Evolutionary conservation across 1,140 invertebrate species (phyloP), one percentile per base, ranked within the genome.

Genomic region (Neodiprion lecontei): DNA sequence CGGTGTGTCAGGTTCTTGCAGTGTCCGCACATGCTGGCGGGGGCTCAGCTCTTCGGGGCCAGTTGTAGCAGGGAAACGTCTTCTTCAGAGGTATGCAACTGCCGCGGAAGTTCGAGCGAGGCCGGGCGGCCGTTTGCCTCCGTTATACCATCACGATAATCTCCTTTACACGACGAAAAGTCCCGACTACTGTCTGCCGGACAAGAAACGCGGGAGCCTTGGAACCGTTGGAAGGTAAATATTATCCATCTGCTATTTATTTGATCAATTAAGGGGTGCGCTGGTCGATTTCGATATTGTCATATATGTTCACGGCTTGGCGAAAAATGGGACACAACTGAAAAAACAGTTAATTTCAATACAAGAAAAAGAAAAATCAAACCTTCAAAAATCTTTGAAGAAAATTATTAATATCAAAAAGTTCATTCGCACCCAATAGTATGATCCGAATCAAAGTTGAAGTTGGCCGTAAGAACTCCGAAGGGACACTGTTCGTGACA

Each of bases 1-100:
- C 79, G 92, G 92, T 0, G 92, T 93, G 7, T 92, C 91, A 14
- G 92, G 92, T 8, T 92, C 92, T 7, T 93, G 92, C 80, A 91
- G 91, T 68, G 88, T 93, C 9, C 89, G 91, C 66, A 93, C 92
- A 1, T 93, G 92, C 79, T 93, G 92, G 92, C 83, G 90, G 69
- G 91, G 91, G 7, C 87, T 93, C 76, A 86, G 86, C 2, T 81
- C 86, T 7, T 77, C 81, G 0, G 85, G 86, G 21, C 91, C 91
- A 10, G 75, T 79, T 2, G 84, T 84, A 4, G 85, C 90, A 8
- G 88, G 89, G 40, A 81, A 83, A 1, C 82, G 87, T 72, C 81
- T 91, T 48, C 83, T 89, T 68, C 84, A 84, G 8, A 82, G 84
- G 71, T 89, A 89, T 75, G 78, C 85, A 4, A 86, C 84, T 1